Conservation (phyloP, 2,888 invertebrate species). For the Polyommatus iphigenia region DNA sequence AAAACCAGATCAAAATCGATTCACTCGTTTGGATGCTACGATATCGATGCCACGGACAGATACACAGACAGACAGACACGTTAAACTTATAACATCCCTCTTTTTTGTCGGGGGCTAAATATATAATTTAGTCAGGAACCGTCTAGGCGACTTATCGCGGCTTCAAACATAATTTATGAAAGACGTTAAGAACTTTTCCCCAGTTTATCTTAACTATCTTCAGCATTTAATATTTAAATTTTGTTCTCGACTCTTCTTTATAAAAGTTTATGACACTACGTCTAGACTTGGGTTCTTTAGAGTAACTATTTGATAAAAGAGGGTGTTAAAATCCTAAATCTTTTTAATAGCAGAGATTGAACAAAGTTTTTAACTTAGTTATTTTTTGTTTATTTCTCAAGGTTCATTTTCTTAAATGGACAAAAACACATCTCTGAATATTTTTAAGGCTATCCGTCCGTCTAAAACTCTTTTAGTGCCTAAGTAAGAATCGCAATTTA, state of each 20-base stretch:
- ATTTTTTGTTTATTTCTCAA: neutral
- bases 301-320: neutral
- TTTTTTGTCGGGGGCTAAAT: neutral
- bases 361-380: neutral
- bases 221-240: constrained; percentile 25
- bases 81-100: no score
- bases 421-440: no score
- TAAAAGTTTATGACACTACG: neutral
- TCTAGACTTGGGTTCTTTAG: neutral
- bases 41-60: no score
- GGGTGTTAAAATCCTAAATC: neutral
- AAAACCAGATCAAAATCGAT: no score
- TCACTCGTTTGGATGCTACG: no score
- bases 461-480: no score
- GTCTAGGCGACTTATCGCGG: constrained; percentile 1
- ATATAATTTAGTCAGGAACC: neutral
- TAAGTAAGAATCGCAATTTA: no score
- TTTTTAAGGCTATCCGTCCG: no score
- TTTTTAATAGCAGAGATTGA: neutral
- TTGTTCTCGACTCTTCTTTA: neutral
- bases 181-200: constrained; percentile 15
- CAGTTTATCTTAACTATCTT: constrained; percentile 12
- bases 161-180: constrained; percentile 26
- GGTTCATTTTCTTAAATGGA: neutral
- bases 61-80: no score